A percentile compares a stretch with the other conserved stretches of the same genome.
phyloP scores from a whole-genome alignment of 1,140 invertebrate genomes.

The Meloidogyne exigua region DNA sequence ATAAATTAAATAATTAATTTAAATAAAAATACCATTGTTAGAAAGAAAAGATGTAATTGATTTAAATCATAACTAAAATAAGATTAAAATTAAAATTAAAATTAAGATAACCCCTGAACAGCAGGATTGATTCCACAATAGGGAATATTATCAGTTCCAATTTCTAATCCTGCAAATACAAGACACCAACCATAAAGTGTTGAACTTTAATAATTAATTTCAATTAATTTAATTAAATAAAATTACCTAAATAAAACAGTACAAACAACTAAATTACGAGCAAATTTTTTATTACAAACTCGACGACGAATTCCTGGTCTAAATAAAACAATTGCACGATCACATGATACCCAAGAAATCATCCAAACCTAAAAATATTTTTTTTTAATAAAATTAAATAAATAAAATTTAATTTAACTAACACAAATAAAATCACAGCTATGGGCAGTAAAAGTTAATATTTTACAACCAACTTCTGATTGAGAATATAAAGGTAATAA shows the following conservation, averaged over 20 bases:
- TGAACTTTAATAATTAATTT: conserved; percentile 20
- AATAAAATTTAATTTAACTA: neutral
- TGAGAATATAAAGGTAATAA: conserved; percentile 45
- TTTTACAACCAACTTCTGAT: conserved; percentile 59
- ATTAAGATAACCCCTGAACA: conserved; percentile 32
- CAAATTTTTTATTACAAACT: conserved; percentile 59
- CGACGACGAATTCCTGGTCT: conserved; percentile 55
- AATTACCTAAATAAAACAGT: conserved; percentile 44
- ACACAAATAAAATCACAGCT: conserved; percentile 62
- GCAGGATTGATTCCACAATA: conserved; percentile 54
- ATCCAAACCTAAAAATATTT: conserved; percentile 48
- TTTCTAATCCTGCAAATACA: conserved; percentile 58
- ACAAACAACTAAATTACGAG: conserved; percentile 48
- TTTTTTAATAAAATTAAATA: no score
- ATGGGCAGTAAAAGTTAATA: conserved; percentile 60
- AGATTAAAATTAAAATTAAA: neutral
- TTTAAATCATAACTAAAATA: conserved; percentile 50
- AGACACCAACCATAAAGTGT: conserved; percentile 60
- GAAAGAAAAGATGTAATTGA: conserved; percentile 58
- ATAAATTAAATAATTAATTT: neutral
- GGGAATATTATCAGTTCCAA: conserved; percentile 31
- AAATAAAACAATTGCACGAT: conserved; percentile 57
- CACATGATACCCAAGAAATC: conserved; percentile 59
- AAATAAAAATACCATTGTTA: conserved; percentile 35
- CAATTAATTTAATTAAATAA: neutral